phyloP scores from a whole-genome alignment of 2,888 invertebrate species.

The Notodonta dromedarius region DNA sequence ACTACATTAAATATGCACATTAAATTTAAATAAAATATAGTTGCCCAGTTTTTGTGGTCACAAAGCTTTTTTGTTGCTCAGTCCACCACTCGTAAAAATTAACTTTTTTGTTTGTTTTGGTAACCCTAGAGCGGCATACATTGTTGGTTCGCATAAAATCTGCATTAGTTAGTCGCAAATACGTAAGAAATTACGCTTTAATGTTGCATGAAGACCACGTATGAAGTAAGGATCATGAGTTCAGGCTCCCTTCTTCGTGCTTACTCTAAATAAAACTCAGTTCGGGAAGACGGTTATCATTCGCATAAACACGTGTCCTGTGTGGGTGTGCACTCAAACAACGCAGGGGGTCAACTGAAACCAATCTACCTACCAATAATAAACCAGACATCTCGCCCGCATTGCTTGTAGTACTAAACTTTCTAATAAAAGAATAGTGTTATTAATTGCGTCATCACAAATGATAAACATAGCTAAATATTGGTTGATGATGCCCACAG shows the following conservation, averaged over 20 bases:
- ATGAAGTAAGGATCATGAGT: too few relatives aligned
- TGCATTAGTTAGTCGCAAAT: neutral
- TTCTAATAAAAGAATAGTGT: neutral
- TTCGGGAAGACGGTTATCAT: constrained; percentile 10
- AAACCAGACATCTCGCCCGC: constrained; percentile 43
- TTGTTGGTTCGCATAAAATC: neutral
- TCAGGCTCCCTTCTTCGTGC: neutral
- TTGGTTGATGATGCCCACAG: too few relatives aligned
- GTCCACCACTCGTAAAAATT: neutral
- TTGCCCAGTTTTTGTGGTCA: too few relatives aligned
- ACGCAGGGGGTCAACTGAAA: constrained; percentile 45
- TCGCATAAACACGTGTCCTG: constrained; percentile 31
- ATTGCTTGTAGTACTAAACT: constrained; percentile 19
- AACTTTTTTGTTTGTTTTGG: constrained; percentile 9
- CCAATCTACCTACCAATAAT: constrained; percentile 42
- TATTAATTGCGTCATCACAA: neutral
- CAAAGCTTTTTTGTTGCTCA: neutral
- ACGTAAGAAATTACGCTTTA: neutral
- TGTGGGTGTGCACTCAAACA: constrained; percentile 17
- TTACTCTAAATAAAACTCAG: neutral
- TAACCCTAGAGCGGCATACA: neutral
- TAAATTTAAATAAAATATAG: too few relatives aligned
- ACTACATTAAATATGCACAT: too few relatives aligned
- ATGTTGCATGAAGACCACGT: neutral
- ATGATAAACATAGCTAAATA: neutral